Percentiles rank a stretch among this genome's conserved stretches.
These are phyloP conservation scores for Cirrhinus mrigala DNA, from an alignment of 2,797 vertebrate genomes.

Conservation along the genomic window DNA sequence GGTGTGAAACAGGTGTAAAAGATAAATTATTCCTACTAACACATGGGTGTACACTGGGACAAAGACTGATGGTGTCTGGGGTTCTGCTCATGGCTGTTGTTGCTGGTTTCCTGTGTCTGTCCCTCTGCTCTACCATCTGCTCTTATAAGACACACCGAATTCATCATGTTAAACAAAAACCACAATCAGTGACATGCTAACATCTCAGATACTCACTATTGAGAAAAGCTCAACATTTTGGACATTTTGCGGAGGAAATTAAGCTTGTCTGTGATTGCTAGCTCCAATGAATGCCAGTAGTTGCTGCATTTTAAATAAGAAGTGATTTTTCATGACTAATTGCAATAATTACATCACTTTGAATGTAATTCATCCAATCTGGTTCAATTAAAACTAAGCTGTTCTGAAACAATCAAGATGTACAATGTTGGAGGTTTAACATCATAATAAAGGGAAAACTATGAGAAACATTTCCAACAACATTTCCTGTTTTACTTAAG, in stretches of 20 bases:
- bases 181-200: background rate
- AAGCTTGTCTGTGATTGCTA: background rate
- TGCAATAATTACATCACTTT: background rate
- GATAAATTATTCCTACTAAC: constrained; percentile 25
- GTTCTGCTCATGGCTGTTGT: constrained; percentile 69
- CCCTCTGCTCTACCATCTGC: constrained; percentile 64
- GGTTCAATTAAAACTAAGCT: background rate
- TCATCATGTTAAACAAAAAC: constrained; percentile 7
- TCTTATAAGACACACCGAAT: constrained; percentile 42
- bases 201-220: background rate
- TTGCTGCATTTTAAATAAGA: background rate
- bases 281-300: background rate
- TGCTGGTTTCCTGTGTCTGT: constrained; percentile 63
- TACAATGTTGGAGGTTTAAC: background rate
- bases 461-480: background rate
- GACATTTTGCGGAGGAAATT: background rate
- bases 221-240: background rate
- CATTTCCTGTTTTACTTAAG: background rate
- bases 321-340: background rate
- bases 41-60: constrained; percentile 53
- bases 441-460: background rate
- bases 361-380: background rate
- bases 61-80: constrained; percentile 58
- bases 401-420: background rate
- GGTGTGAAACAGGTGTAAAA: constrained; percentile 21